Percentiles rank a stretch among this genome's conserved stretches.
These are phyloP conservation scores for Eupleurogrammus muticus DNA, from an alignment of 2,797 vertebrate species.

Conservation along the genomic window DNA sequence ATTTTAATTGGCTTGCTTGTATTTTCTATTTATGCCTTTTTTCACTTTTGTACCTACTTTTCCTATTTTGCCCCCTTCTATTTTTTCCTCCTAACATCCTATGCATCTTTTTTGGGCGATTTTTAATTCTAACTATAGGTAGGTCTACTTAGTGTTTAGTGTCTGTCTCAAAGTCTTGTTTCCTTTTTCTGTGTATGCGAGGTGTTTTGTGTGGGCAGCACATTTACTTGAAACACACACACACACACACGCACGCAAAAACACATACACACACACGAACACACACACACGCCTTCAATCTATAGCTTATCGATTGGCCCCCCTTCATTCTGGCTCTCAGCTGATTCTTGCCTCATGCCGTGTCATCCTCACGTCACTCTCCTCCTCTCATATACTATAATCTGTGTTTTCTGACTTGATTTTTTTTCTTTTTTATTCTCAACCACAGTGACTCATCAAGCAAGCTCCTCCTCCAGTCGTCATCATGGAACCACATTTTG, in stretches of 20 bases:
- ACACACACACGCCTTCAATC: conserved; percentile 41
- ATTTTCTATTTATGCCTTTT: conserved; percentile 72
- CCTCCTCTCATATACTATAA: conserved; percentile 41
- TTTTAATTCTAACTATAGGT: conserved; percentile 83
- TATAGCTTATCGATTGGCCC: conserved; percentile 52
- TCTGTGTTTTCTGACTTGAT: conserved; percentile 44
- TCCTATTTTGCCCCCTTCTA: conserved; percentile 63
- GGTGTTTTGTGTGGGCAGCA: conserved; percentile 67
- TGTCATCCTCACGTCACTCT: conserved; percentile 69
- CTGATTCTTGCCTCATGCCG: conserved; percentile 72
- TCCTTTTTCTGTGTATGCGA: conserved; percentile 62
- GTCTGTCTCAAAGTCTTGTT: conserved; percentile 80
- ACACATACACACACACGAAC: conserved; percentile 38
- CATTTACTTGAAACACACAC: conserved; percentile 42
- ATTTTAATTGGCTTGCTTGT: conserved; percentile 73
- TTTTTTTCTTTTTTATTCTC: conserved; percentile 18
- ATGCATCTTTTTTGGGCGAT: conserved; percentile 81
- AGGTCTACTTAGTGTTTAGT: conserved; percentile 83
- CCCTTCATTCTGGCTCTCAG: conserved; percentile 67
- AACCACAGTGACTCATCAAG: conserved; percentile 64
- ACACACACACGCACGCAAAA: conserved; percentile 46
- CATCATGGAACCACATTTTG: conserved; percentile 42
- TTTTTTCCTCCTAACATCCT: conserved; percentile 75
- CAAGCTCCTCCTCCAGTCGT: conserved; percentile 43
- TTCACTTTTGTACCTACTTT: conserved; percentile 74